Evolutionary conservation across 2,888 invertebrate genomes (phyloP), one percentile per base, ranked within the genome.

Genomic region (Dendrolimus houi): DNA sequence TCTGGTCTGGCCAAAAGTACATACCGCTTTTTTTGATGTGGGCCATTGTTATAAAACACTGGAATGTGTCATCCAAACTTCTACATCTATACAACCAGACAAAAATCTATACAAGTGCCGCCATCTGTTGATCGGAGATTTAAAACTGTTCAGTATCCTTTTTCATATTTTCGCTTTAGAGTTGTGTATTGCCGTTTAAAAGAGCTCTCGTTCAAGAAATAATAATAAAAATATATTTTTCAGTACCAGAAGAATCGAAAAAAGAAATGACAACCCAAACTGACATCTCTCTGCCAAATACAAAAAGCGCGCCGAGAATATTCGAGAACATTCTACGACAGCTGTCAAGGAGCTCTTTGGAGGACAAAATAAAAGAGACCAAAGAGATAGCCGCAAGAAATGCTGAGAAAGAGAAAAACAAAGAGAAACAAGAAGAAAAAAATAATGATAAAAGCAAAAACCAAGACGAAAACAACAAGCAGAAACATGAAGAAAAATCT

Each of bases 231-330:
- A 29, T 29, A 29, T 29, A 0, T 29, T 29, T 29, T n/a, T 53
- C 13, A 53, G 53, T 53, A 13, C n/a, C 13, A 14, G 66, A 76
- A 53, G 80, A 79, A 47, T 10, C 47, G 12, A 47, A 47, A 47
- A 47, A 12, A 47, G 47, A 47, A 47, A 12, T 77, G 0, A 85
- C 82, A 0, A 89, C 89, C 0, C 90, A 90, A 62, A 90, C 90
- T 1, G 90, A 90, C 62, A 90, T 90, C 55, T 90, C 90, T 3
- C 61, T 89, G 52, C 90, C 90, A 1, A 90, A 90, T 57, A 90
- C 90, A 0, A 85, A 82, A 67, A 88, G 87, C 63, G 90, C 90
- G 67, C 90, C 90, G n/a, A 81, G 71, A 63, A 90, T 90, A 0
- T 90, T 90, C 62, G 90, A 90, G 64, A 88, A 81, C 42, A 89